Conservation (phyloP, 2,888 invertebrate species). For the Eustalomyia histrio region DNA sequence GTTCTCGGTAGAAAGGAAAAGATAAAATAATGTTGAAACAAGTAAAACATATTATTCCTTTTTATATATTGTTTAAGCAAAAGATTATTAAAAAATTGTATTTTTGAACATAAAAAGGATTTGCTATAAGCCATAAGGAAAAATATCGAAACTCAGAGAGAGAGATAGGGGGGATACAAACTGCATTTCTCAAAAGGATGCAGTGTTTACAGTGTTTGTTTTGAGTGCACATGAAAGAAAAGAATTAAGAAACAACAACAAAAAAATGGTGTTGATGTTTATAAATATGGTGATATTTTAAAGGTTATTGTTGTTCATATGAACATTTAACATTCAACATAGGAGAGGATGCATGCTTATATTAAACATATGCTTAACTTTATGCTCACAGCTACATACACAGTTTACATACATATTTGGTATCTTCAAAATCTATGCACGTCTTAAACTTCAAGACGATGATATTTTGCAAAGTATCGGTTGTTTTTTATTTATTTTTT, state of each 20-base stretch:
- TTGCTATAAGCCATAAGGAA: slow-evolving; percentile 42
- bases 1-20: neutral
- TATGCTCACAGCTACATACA: neutral
- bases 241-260: slow-evolving; percentile 35
- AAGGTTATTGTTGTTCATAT: slow-evolving; percentile 54
- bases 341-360: slow-evolving; percentile 10
- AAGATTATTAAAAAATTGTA: slow-evolving; percentile 46
- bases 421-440: slow-evolving; percentile 42
- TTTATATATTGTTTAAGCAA: slow-evolving; percentile 34
- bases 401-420: neutral
- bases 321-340: neutral
- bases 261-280: slow-evolving; percentile 61
- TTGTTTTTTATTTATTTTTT: neutral
- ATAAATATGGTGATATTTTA: slow-evolving; percentile 61
- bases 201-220: neutral
- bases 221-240: slow-evolving; percentile 24
- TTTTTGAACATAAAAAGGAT: slow-evolving; percentile 28
- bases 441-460: slow-evolving; percentile 36
- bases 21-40: slow-evolving; percentile 29
- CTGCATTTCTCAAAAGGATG: neutral
- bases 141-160: slow-evolving; percentile 45
- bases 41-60: slow-evolving; percentile 27
- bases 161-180: neutral
- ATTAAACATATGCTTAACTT: slow-evolving; percentile 17
- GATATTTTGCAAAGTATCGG: slow-evolving; percentile 22